phyloP scores from a whole-genome alignment of 2,113 vertebrate species.

The Rutilus rutilus region DNA sequence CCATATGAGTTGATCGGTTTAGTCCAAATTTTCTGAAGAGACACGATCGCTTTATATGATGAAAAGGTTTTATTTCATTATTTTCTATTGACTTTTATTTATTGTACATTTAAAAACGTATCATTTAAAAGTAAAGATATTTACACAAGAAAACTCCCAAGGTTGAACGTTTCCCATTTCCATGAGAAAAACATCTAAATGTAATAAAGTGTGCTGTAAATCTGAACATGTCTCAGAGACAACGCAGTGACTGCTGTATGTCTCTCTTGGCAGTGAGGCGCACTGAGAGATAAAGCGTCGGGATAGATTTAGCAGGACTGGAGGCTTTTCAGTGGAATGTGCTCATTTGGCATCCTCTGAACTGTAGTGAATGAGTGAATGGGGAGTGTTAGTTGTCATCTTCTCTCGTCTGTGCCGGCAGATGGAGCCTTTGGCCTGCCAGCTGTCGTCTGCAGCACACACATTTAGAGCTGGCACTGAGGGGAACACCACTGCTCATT shows the following conservation, averaged over 20 bases:
- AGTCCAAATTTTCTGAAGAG: too few relatives aligned
- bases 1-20: too few relatives aligned
- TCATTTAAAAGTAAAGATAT: not conserved
- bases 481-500: not conserved
- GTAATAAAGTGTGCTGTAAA: not conserved
- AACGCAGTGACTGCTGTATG: constrained; percentile 17
- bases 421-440: constrained; percentile 64
- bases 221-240: constrained; percentile 35
- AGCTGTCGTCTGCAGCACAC: constrained; percentile 20
- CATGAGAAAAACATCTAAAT: not conserved
- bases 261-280: constrained; percentile 10
- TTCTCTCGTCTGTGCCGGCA: constrained; percentile 60
- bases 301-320: constrained; percentile 4
- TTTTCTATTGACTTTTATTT: not conserved
- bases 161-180: not conserved
- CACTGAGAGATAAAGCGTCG: constrained; percentile 13
- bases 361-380: constrained; percentile 31
- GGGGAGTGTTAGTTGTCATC: constrained; percentile 27
- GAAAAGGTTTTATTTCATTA: too few relatives aligned
- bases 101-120: too few relatives aligned
- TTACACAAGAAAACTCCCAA: not conserved
- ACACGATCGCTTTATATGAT: too few relatives aligned
- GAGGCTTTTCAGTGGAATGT: constrained; percentile 4
- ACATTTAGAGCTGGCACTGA: constrained; percentile 47
- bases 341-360: constrained; percentile 24